A percentile compares a stretch with the other conserved stretches of the same genome.
phyloP scores from a whole-genome alignment of 2,797 vertebrate species.

The Simalia tracyae region DNA sequence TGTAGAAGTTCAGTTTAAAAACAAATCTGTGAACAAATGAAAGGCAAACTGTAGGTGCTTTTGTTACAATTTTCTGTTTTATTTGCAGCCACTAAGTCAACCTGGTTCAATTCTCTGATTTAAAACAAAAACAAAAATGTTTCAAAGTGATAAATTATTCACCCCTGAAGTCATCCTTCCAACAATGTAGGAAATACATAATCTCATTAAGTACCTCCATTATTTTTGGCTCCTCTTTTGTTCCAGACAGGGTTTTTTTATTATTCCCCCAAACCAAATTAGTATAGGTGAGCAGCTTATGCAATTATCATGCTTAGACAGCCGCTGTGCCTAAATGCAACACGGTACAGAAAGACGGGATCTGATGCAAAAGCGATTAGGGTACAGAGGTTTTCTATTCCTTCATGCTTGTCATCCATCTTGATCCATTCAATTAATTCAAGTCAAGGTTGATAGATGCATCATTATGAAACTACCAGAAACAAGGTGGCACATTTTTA shows the following conservation, averaged over 20 bases:
- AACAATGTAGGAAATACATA: background rate
- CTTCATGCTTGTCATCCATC: background rate
- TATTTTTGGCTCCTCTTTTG: background rate
- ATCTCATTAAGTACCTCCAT: background rate
- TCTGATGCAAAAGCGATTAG: conserved; percentile 13
- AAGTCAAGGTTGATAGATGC: background rate
- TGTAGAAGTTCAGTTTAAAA: background rate
- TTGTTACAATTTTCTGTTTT: background rate
- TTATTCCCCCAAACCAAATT: background rate
- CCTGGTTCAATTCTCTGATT: background rate
- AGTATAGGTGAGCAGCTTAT: background rate
- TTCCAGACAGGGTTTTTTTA: background rate
- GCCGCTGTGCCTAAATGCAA: background rate
- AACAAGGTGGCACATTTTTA: background rate
- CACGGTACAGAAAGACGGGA: background rate
- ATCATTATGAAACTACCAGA: background rate
- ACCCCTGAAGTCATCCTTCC: background rate
- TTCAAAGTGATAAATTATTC: background rate
- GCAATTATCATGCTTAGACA: background rate
- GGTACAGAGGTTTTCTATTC: background rate
- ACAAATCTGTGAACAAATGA: background rate
- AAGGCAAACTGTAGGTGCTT: background rate
- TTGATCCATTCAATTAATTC: conserved; percentile 10
- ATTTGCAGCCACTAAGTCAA: background rate
- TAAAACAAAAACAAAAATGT: background rate